Percentiles rank a stretch among this genome's conserved stretches.
Evolutionary conservation across 1,140 invertebrate species (phyloP).

Genomic region (Mactra quadrangularis): DNA sequence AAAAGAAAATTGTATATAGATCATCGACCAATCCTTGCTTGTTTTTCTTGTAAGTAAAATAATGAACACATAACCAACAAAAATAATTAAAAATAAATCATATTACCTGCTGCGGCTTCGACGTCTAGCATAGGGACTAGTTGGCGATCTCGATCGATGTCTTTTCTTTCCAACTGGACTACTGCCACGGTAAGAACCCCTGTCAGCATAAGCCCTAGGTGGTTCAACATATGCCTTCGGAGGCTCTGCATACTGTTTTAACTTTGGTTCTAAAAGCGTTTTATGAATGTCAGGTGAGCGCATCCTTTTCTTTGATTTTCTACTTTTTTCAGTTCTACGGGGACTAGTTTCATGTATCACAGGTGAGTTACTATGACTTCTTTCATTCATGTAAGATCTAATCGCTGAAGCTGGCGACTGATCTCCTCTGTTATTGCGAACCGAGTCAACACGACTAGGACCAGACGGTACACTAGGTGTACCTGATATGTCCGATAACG

Average conservation of each 20-base stretch:
- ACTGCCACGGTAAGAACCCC: constrained; percentile 66
- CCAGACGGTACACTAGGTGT: constrained; percentile 47
- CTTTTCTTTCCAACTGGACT: constrained; percentile 65
- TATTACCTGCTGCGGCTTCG: constrained; percentile 67
- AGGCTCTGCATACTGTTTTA: constrained; percentile 64
- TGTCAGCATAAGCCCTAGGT: constrained; percentile 66
- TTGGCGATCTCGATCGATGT: constrained; percentile 69
- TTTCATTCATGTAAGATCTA: constrained; percentile 71
- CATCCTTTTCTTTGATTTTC: constrained; percentile 71
- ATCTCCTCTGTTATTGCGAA: constrained; percentile 58
- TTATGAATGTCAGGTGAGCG: constrained; percentile 65
- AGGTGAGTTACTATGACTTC: constrained; percentile 76
- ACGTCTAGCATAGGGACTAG: constrained; percentile 61
- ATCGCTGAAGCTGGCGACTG: constrained; percentile 76
- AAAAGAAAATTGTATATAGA: no score
- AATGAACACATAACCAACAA: no score
- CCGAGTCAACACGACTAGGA: constrained; percentile 61
- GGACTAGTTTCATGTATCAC: constrained; percentile 65
- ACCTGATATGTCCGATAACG: constrained; percentile 48
- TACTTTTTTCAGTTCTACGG: constrained; percentile 61
- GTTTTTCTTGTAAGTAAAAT: no score
- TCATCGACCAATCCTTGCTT: no score
- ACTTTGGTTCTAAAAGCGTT: constrained; percentile 39
- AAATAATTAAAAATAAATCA: no score
- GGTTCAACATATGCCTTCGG: constrained; percentile 70